These are phyloP conservation scores for Hybos culiciformis DNA, from an alignment of 2,888 invertebrate species.

Conservation along the genomic window DNA sequence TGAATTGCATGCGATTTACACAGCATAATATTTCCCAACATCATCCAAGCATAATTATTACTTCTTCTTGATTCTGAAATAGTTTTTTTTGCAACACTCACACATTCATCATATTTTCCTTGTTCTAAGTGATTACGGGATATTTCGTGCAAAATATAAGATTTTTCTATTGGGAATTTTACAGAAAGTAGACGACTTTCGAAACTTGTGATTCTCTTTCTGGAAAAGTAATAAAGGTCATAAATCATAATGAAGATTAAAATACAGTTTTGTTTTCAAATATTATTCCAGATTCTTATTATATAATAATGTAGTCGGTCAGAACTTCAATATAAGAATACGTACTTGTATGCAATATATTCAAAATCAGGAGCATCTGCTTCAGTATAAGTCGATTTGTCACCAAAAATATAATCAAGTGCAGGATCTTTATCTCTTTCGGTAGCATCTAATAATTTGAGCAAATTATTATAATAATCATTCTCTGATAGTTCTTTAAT, in stretches of 20 bases:
- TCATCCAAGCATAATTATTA: too few relatives aligned
- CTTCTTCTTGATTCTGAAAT: too few relatives aligned
- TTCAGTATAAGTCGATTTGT: constrained; percentile 21
- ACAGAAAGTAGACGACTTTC: constrained; percentile 22
- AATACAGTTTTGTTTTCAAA: too few relatives aligned
- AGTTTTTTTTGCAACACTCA: neutral
- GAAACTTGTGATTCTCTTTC: neutral
- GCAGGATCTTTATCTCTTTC: neutral
- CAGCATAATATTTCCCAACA: too few relatives aligned
- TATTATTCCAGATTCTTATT: too few relatives aligned
- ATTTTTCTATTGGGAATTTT: constrained; percentile 22
- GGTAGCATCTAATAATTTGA: neutral
- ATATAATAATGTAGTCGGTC: neutral
- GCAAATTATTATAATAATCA: neutral
- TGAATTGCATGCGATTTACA: too few relatives aligned
- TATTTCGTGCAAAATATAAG: constrained; percentile 24
- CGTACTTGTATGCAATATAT: constrained; percentile 21
- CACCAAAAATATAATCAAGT: constrained; percentile 25
- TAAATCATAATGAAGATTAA: too few relatives aligned
- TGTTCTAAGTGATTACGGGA: constrained; percentile 22
- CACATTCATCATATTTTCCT: neutral
- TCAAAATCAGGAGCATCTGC: constrained; percentile 19
- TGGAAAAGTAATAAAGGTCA: too few relatives aligned
- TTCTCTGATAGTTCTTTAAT: neutral
- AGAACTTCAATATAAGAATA: neutral